Base-by-base conservation (phyloP, 1,140 invertebrate species). In the Listronotus bonariensis region DNA sequence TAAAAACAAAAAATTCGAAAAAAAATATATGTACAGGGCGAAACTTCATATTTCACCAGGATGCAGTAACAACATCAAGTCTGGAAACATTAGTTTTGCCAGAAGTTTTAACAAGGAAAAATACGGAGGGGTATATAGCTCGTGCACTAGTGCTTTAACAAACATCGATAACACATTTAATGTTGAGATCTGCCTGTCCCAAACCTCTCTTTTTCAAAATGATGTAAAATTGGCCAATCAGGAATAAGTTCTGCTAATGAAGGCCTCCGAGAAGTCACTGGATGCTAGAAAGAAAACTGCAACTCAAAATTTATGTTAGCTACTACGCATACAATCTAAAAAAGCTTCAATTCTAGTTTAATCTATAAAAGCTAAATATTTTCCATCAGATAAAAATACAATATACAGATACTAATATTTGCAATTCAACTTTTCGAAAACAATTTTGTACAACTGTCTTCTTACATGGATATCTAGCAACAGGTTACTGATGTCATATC, bases 171-270 rank as follows among this genome's bases (percentile, higher is more conserved):
- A 67, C 52, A 67, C 48, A 68, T 68, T 26, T 66, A 70, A 69
- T 53, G 48, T 38, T 45, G 64, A 66, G 49, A 60, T 58, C 64
- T 51, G 46, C 51, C 48, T 66, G 70, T 72, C 81, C 84, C 86
- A 85, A 89, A 89, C 88, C 88, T 89, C 87, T 82, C 84, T 84
- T 82, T 86, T 82, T 83, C 85, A 86, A 92, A 91, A 82, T 89
- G 90, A 83, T 96, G 92, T 74, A 97, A 88, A 74, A 88, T 89
- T 74, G 95, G 95, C 95, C 95, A 97, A 84, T 96, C 95, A 74
- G 94, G 94, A 81, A 97, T 97, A 84, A 96, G 83, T 83, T 97
- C 93, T 74, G 93, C 93, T 80, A 97, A 85, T 70, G 93, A 96
- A 76, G 88, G 89, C 83, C 93, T 87, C 85, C 93, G 88, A 76